These are phyloP conservation scores for Gortyna flavago DNA, from an alignment of 2,888 invertebrate species.

Conservation along the genomic window DNA sequence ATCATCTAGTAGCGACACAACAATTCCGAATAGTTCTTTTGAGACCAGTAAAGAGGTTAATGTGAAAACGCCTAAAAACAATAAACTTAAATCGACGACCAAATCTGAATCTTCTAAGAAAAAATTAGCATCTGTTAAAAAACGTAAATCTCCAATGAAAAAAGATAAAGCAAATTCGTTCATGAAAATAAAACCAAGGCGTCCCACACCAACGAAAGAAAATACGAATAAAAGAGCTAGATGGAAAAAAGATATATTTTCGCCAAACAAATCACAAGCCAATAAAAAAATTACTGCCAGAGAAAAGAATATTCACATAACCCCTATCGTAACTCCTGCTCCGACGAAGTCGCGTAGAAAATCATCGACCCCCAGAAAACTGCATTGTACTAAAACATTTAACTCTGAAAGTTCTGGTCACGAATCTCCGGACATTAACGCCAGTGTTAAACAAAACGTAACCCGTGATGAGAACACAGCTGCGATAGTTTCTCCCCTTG, in stretches of 20 bases:
- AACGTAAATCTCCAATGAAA: conserved; percentile 77
- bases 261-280: conserved; percentile 57
- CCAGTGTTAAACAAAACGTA: conserved; percentile 59
- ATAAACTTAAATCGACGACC: conserved; percentile 57
- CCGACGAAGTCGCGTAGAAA: conserved; percentile 87
- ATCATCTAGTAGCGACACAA: conserved; percentile 73
- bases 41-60: conserved; percentile 63
- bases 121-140: conserved; percentile 67
- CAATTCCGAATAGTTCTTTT: conserved; percentile 68
- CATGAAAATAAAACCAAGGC: conserved; percentile 84
- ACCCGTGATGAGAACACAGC: conserved; percentile 56
- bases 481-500: conserved; percentile 65
- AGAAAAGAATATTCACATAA: conserved; percentile 68
- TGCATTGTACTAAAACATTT: conserved; percentile 82
- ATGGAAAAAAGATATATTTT: conserved; percentile 66
- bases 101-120: conserved; percentile 53
- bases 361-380: conserved; percentile 87
- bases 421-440: conserved; percentile 74
- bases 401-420: conserved; percentile 78
- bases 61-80: conserved; percentile 66
- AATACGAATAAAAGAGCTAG: conserved; percentile 69
- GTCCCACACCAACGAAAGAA: conserved; percentile 79
- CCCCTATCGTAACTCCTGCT: conserved; percentile 65
- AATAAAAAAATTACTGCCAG: conserved; percentile 71
- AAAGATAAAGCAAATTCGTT: conserved; percentile 78